Percentiles rank a stretch among this genome's conserved stretches.
phyloP scores from a whole-genome alignment of 2,888 invertebrate genomes.

The Tethea ocularis region DNA sequence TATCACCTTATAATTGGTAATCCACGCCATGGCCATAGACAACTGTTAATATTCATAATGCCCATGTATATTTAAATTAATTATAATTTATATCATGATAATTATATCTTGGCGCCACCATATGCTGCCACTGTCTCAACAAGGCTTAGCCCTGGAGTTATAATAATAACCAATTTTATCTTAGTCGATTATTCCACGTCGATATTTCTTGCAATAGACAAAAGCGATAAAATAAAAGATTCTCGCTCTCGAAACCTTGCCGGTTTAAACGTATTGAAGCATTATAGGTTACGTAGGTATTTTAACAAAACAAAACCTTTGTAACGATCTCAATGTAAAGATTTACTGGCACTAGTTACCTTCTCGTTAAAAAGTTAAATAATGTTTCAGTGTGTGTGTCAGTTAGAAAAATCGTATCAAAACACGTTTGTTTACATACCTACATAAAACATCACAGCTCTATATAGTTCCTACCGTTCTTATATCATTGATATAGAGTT shows the following conservation, averaged over 20 bases:
- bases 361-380: not conserved
- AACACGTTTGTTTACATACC: slow-evolving; percentile 5
- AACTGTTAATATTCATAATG: slow-evolving; percentile 9
- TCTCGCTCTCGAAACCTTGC: too few relatives aligned
- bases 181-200: not conserved
- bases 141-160: not conserved
- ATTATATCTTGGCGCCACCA: slow-evolving; percentile 11
- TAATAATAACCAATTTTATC: not conserved
- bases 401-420: slow-evolving; percentile 5
- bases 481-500: slow-evolving; percentile 3
- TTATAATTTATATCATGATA: slow-evolving; percentile 8
- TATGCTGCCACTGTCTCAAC: not conserved
- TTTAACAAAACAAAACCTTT: not conserved
- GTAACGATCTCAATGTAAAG: not conserved
- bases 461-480: not conserved
- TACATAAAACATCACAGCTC: not conserved
- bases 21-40: slow-evolving; percentile 2
- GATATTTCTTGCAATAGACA: too few relatives aligned
- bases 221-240: too few relatives aligned
- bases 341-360: not conserved
- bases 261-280: too few relatives aligned
- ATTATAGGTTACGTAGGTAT: too few relatives aligned
- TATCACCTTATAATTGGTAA: slow-evolving; percentile 1
- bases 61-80: slow-evolving; percentile 6
- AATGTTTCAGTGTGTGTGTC: not conserved